Evolutionary conservation across 2,888 invertebrate genomes (phyloP), one percentile per base, ranked within the genome.

Genomic region (Epistrophe grossulariae): DNA sequence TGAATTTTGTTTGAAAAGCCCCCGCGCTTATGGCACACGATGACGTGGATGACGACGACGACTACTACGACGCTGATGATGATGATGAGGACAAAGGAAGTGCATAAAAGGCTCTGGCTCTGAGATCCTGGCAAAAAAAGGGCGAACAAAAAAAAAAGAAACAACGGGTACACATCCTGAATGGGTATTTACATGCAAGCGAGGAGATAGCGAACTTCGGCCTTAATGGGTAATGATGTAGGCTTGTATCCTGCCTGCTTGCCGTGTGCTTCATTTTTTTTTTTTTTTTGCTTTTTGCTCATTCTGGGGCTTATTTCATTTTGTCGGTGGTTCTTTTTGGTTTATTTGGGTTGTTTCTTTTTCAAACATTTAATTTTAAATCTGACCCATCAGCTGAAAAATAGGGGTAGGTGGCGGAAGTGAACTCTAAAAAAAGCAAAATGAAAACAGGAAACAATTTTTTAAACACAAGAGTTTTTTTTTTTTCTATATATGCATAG

Each of bases 41-140:
- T 73, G 73, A 64, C 40, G 71, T 50, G 57, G 79, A 79, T n/a
- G 72, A 48, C 76, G 81, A 73, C 68, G 7, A 64, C 68, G 81
- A 81, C 72, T n/a, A 64, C 17, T 43, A 78, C 66, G 74, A 79
- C 79, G 79, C 79, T 13, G 79, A 74, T 71, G 79, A 83, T 87
- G 87, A 83, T 87, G 87, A 88, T 76, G 87, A 88, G 88, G 88
- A 88, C 88, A 88, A 84, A 88, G 88, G 88, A 84, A 84, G 83
- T 83, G 83, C 76, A 88, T 88, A 88, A 80, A 82, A 88, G 77
- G 82, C 87, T 82, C 79, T 66, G 52, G 79, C 82, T 81, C 78
- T 73, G 79, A 88, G 77, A 88, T 79, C 73, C 88, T 78, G 87
- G 78, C 81, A 59, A 84, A 62, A 84, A 82, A 83, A 83, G 82